phyloP scores from a whole-genome alignment of 2,888 invertebrate genomes.

The Carabus problematicus region DNA sequence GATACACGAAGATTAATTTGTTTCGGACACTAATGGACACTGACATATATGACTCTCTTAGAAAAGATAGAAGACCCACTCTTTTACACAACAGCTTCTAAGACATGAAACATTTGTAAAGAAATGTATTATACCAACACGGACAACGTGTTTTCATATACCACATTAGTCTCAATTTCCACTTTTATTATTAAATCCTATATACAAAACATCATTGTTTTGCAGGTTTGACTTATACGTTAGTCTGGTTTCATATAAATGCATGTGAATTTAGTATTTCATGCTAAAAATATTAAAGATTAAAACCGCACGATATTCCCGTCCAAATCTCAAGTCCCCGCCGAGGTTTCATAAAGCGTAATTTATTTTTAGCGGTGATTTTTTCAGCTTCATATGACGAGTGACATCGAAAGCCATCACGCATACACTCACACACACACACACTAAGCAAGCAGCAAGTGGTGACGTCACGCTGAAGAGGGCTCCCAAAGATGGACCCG shows the following conservation, averaged over 20 bases:
- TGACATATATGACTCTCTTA: constrained; percentile 34
- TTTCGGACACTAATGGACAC: constrained; percentile 41
- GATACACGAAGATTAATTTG: constrained; percentile 43
- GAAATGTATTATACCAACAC: neutral
- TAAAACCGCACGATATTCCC: constrained; percentile 8
- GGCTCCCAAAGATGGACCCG: neutral
- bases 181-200: neutral
- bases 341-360: constrained; percentile 17
- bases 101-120: neutral
- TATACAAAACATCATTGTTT: too few relatives aligned
- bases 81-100: neutral
- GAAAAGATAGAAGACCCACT: constrained; percentile 16
- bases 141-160: constrained; percentile 1
- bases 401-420: constrained; percentile 9
- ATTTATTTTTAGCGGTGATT: constrained; percentile 34
- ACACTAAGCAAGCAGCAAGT: neutral
- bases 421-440: neutral
- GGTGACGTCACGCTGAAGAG: neutral
- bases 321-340: constrained; percentile 20
- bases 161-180: neutral
- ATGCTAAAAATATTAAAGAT: neutral
- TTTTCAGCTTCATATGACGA: constrained; percentile 28
- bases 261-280: neutral
- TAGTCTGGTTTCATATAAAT: too few relatives aligned
- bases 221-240: too few relatives aligned